Base-by-base conservation (phyloP, 2,797 vertebrate genomes). In the Poeciliopsis paucimaculata region DNA sequence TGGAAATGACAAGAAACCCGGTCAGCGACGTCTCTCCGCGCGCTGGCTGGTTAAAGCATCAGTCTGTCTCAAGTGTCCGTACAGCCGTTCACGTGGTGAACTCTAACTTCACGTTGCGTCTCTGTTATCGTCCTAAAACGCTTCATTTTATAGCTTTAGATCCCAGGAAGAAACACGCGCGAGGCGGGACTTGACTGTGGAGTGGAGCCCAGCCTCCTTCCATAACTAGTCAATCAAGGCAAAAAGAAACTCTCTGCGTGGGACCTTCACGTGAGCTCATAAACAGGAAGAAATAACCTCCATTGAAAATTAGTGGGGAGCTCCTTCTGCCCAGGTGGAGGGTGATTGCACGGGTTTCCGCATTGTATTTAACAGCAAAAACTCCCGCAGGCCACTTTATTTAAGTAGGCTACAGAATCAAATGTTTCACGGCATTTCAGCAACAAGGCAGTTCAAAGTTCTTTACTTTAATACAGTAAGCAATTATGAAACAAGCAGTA, bases 141-240 rank as follows among this genome's bases (percentile, higher is more conserved):
- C 91, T 89, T 93, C 92, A 94, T 93, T 95, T 95, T 96, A 95
- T 94, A 95, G 83, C 76, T 87, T 87, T 75, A 91, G 89, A 90
- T 82, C 76, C 72, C 79, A 23, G 75, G 31, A 23, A 66, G 31
- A 77, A 84, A 31, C 75, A 66, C 43, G 80, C 23, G 89, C 26
- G 89, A 95, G 94, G 95, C 94, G 94, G 94, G 93, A 94, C 94
- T 94, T 91, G 12, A 41, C 82, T 11, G 78, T 79, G 70, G 43
- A 66, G 78, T 68, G 18, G 77, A 60, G 41, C 36, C 16, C 84
- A 84, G 77, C 84, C 92, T 82, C 93, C 94, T 89, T 41, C 64
- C 64, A 68, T 15, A 20, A 18, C 31, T 1, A 34, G 60, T 62
- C 60, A 62, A 90, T 76, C 82, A 75, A 80, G 53, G 77, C 1